Evolutionary conservation across 2,888 invertebrate genomes (phyloP).

Genomic region (Rhingia rostrata): DNA sequence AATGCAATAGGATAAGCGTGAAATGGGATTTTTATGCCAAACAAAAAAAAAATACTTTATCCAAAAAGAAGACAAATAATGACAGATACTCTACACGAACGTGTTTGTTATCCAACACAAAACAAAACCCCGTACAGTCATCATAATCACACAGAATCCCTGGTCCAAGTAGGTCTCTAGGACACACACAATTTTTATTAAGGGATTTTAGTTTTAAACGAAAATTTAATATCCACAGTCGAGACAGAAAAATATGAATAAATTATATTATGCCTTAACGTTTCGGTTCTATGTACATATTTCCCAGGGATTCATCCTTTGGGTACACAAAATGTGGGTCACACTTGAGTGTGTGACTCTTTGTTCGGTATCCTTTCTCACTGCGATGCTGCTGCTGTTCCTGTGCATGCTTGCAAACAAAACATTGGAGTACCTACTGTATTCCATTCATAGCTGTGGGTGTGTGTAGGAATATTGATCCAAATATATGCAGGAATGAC

Average conservation of each 20-base stretch:
- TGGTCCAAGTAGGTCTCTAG: slow-evolving; percentile 60
- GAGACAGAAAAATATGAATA: slow-evolving; percentile 66
- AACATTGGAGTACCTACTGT: slow-evolving; percentile 2
- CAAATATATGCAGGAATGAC: slow-evolving; percentile 18
- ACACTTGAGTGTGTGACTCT: slow-evolving; percentile 50
- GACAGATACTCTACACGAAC: slow-evolving; percentile 29
- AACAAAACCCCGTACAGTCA: slow-evolving; percentile 39
- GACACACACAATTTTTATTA: slow-evolving; percentile 35
- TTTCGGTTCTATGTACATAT: slow-evolving; percentile 13
- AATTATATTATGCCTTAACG: slow-evolving; percentile 45
- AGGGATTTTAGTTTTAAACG: slow-evolving; percentile 41
- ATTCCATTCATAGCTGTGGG: not conserved
- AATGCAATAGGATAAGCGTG: slow-evolving; percentile 27
- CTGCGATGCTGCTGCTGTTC: slow-evolving; percentile 8
- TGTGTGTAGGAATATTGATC: slow-evolving; percentile 50
- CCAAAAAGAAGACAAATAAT: slow-evolving; percentile 23
- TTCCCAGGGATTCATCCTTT: slow-evolving; percentile 4
- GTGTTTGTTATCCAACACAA: slow-evolving; percentile 25
- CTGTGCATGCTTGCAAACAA: slow-evolving; percentile 7
- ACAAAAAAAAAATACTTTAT: slow-evolving; percentile 5
- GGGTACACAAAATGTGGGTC: slow-evolving; percentile 50
- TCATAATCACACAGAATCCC: slow-evolving; percentile 52
- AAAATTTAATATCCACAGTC: slow-evolving; percentile 67
- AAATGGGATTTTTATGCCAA: slow-evolving; percentile 27
- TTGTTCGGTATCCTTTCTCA: slow-evolving; percentile 13